These are phyloP conservation scores for Halictus rubicundus DNA, from an alignment of 1,140 invertebrate species.

Conservation along the genomic window DNA sequence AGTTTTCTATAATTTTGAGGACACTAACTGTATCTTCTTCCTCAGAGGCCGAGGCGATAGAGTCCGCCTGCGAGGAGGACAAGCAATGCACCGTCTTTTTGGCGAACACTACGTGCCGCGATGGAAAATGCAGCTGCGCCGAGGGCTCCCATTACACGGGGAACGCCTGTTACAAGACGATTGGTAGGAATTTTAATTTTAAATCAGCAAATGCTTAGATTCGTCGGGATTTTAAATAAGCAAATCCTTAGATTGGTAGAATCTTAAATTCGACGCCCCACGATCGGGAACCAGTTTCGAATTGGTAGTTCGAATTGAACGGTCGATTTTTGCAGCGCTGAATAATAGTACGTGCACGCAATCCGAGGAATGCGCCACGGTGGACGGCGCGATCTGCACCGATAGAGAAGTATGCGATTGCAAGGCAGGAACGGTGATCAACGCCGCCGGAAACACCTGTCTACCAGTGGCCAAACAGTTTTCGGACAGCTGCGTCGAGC, in stretches of 20 bases:
- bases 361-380: slow-evolving; percentile 39
- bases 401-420: slow-evolving; percentile 30
- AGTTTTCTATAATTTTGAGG: no score
- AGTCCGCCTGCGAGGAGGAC: slow-evolving; percentile 32
- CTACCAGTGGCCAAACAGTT: slow-evolving; percentile 25
- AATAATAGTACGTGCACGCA: slow-evolving; percentile 3
- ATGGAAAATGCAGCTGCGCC: slow-evolving; percentile 30
- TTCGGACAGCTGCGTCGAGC: slow-evolving; percentile 20
- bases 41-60: slow-evolving; percentile 26
- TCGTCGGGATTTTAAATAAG: no score
- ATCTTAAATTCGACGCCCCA: no score
- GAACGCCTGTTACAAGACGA: slow-evolving; percentile 32
- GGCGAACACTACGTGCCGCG: slow-evolving; percentile 39
- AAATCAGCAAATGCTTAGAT: no score
- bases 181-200: slow-evolving; percentile 18
- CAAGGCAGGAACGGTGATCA: neutral
- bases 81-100: slow-evolving; percentile 44
- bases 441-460: slow-evolving; percentile 1
- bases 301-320: no score
- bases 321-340: slow-evolving; percentile 22
- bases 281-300: no score
- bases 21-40: neutral
- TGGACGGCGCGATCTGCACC: slow-evolving; percentile 23
- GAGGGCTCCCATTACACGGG: slow-evolving; percentile 19
- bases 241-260: no score